phyloP scores from a whole-genome alignment of 2,888 invertebrate species.

The Ormia ochracea region DNA sequence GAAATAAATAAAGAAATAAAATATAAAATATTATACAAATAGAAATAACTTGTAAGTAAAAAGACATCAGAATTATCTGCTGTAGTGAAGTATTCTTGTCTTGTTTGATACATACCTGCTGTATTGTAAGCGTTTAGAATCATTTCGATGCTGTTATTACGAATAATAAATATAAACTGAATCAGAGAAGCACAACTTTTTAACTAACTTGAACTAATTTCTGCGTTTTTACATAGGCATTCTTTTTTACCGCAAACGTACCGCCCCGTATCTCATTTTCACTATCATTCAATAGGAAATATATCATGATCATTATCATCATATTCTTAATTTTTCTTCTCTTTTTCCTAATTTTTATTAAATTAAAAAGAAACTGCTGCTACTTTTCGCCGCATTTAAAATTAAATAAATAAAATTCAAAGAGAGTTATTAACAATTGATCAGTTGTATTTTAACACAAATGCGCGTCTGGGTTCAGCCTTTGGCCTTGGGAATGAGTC shows the following conservation, averaged over 20 bases:
- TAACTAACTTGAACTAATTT: background rate
- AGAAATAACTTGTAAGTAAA: background rate
- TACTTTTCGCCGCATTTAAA: background rate
- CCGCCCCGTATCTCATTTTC: no score
- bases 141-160: constrained; percentile 7
- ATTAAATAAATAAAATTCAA: background rate
- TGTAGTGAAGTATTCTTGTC: background rate
- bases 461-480: constrained; percentile 63
- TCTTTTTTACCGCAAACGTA: no score
- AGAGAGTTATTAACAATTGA: background rate
- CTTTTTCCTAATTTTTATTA: no score
- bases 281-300: no score
- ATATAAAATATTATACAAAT: background rate
- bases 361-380: background rate
- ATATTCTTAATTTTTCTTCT: no score
- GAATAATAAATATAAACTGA: constrained; percentile 23
- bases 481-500: constrained; percentile 70
- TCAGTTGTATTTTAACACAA: background rate
- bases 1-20: background rate
- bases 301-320: no score
- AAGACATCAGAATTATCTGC: background rate
- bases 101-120: background rate
- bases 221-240: background rate
- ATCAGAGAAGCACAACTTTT: background rate
- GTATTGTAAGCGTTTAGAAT: background rate